These are phyloP conservation scores for Drosophila kuntzei DNA, from an alignment of 2,888 invertebrate genomes.

Conservation along the genomic window DNA sequence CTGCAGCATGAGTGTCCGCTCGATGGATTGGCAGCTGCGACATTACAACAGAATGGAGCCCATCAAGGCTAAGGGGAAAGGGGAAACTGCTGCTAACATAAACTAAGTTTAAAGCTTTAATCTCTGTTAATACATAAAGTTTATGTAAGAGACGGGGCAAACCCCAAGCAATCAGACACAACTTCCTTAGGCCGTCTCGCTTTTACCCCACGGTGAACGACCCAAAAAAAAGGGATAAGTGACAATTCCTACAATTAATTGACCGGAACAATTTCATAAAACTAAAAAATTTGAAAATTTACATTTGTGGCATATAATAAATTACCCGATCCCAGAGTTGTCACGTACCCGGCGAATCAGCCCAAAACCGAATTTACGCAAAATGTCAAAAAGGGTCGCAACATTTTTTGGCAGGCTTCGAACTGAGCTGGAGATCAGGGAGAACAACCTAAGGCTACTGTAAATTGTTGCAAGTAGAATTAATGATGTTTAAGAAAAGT, in stretches of 20 bases:
- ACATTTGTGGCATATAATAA: slow-evolving; percentile 67
- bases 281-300: slow-evolving; percentile 69
- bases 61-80: background rate
- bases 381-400: slow-evolving; percentile 69
- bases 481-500: slow-evolving; percentile 74
- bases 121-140: slow-evolving; percentile 1
- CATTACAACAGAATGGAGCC: slow-evolving; percentile 42
- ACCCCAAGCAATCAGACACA: slow-evolving; percentile 27
- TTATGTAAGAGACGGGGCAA: background rate
- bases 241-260: slow-evolving; percentile 82
- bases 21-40: slow-evolving; percentile 60
- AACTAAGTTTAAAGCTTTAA: slow-evolving; percentile 59
- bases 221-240: slow-evolving; percentile 36
- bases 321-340: slow-evolving; percentile 76
- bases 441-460: slow-evolving; percentile 60
- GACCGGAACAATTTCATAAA: slow-evolving; percentile 83
- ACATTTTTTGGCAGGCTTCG: slow-evolving; percentile 42
- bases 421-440: slow-evolving; percentile 14
- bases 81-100: slow-evolving; percentile 26
- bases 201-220: background rate
- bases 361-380: slow-evolving; percentile 23
- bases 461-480: slow-evolving; percentile 72
- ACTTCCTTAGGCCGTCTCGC: slow-evolving; percentile 6
- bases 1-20: slow-evolving; percentile 38
- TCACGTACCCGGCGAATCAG: slow-evolving; percentile 61